Percentiles rank a stretch among this genome's conserved stretches.
These are phyloP conservation scores for Rhagium mordax DNA, from an alignment of 2,888 invertebrate genomes.

Conservation along the genomic window DNA sequence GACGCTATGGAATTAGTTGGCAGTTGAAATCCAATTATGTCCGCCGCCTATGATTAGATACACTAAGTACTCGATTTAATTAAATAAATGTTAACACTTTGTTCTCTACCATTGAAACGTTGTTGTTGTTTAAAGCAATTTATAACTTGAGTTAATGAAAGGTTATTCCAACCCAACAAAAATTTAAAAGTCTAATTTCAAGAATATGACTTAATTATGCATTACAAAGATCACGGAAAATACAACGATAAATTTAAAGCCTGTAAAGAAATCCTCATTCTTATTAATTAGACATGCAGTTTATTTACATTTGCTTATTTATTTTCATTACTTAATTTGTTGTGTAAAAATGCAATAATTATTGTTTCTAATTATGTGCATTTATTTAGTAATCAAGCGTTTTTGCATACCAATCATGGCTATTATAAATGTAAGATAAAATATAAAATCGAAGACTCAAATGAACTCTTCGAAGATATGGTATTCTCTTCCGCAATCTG, in stretches of 20 bases:
- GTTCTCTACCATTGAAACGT: background rate
- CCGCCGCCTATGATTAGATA: background rate
- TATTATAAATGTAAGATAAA: no score
- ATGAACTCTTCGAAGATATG: no score
- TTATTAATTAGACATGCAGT: conserved; percentile 21
- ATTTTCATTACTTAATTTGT: conserved; percentile 1
- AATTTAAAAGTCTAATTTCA: conserved; percentile 29
- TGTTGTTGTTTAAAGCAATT: conserved; percentile 9
- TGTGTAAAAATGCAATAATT: background rate
- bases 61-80: background rate
- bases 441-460: no score
- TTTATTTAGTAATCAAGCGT: background rate
- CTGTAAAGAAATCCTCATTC: conserved; percentile 3
- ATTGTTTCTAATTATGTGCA: background rate
- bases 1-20: background rate
- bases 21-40: background rate
- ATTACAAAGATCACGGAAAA: conserved; percentile 2
- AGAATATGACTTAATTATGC: conserved; percentile 19
- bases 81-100: background rate
- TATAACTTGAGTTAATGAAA: conserved; percentile 24
- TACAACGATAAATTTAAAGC: background rate
- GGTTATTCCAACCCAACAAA: conserved; percentile 14
- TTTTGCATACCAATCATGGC: no score
- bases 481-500: no score
- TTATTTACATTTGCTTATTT: background rate